Conservation (phyloP, 2,113 vertebrate genomes). For the Equus przewalskii region DNA sequence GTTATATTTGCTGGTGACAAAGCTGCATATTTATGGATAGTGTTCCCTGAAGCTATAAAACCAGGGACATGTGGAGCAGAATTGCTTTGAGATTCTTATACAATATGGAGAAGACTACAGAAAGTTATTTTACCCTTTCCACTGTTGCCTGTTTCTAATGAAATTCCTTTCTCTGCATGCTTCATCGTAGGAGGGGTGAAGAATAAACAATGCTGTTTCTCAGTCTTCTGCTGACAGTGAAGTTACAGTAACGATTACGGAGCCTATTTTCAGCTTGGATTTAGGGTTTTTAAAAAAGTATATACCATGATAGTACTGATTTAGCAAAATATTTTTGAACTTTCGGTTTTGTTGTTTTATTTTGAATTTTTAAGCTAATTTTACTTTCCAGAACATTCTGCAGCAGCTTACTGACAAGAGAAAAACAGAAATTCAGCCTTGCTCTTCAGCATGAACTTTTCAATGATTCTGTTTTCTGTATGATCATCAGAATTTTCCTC, state of each 20-base stretch:
- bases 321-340: background rate
- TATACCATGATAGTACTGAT: background rate
- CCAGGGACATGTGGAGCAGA: background rate
- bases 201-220: background rate
- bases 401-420: background rate
- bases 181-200: background rate
- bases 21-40: background rate
- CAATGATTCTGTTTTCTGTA: constrained; percentile 37
- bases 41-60: constrained; percentile 34
- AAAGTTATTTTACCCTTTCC: background rate
- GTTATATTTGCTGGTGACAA: constrained; percentile 15
- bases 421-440: constrained; percentile 36
- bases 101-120: background rate
- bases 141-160: background rate
- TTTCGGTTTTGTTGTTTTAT: background rate
- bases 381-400: background rate
- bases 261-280: background rate
- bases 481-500: constrained; percentile 69
- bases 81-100: constrained; percentile 32
- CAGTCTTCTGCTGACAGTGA: background rate
- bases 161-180: background rate
- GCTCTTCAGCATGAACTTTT: background rate
- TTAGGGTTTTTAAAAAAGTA: background rate
- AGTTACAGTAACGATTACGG: background rate
- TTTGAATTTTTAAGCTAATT: constrained; percentile 7